These are phyloP conservation scores for Incurvaria masculella DNA, from an alignment of 2,888 invertebrate species.

Conservation along the genomic window DNA sequence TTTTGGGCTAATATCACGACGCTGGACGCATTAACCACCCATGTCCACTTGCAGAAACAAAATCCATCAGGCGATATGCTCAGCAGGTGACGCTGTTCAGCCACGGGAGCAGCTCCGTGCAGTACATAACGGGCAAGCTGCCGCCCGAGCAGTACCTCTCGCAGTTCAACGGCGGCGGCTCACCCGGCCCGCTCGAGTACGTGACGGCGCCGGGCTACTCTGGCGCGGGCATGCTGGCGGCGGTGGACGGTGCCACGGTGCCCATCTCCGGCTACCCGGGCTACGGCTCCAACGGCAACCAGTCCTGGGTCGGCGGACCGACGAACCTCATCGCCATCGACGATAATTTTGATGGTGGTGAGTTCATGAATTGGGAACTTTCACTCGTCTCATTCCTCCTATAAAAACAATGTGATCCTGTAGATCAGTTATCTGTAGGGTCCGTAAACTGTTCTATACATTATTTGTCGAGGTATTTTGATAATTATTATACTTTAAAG, in stretches of 20 bases:
- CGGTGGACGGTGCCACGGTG: constrained; percentile 36
- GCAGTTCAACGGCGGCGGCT: constrained; percentile 15
- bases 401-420: too few species aligned
- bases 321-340: constrained; percentile 42
- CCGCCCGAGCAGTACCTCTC: constrained; percentile 39
- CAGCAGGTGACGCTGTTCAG: constrained; percentile 57
- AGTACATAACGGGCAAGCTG: constrained; percentile 48
- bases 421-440: too few species aligned
- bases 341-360: constrained; percentile 49
- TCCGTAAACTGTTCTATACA: too few species aligned
- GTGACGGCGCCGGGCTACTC: constrained; percentile 45
- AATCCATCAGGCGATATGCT: too few species aligned
- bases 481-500: too few species aligned
- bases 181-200: constrained; percentile 28
- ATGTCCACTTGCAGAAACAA: too few species aligned
- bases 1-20: too few species aligned
- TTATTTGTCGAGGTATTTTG: too few species aligned
- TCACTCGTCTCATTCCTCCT: too few species aligned
- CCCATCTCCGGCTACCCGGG: constrained; percentile 3
- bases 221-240: constrained; percentile 43
- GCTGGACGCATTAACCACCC: too few species aligned
- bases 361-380: constrained; percentile 17
- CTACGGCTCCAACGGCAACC: constrained; percentile 14
- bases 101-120: constrained; percentile 42
- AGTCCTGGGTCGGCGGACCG: constrained; percentile 41